Evolutionary conservation across 2,797 vertebrate species (phyloP).

Genomic region (Prunella strophiata): DNA sequence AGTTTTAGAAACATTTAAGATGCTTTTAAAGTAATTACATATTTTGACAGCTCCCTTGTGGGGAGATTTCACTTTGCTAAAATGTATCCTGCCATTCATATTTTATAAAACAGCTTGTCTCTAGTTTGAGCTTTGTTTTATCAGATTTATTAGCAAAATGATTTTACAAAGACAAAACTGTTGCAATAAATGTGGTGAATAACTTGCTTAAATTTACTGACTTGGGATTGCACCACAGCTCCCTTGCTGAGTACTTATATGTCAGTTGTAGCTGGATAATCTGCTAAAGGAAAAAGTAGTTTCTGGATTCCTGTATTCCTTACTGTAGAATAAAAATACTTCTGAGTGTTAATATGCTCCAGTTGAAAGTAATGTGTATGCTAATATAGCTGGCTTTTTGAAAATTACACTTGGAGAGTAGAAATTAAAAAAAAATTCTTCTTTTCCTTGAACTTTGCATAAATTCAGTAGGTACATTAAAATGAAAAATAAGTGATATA

Average conservation of each 20-base stretch:
- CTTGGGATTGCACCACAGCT: not conserved
- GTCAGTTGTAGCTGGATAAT: not conserved
- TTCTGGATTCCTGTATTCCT: not conserved
- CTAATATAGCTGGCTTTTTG: not conserved
- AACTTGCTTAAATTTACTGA: not conserved
- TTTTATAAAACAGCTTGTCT: not conserved
- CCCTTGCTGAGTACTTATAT: not conserved
- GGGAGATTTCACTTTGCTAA: not conserved
- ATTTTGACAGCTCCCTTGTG: not conserved
- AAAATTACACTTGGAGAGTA: not conserved
- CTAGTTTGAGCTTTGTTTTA: not conserved
- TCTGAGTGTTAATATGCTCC: not conserved
- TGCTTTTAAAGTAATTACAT: not conserved
- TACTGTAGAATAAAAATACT: not conserved
- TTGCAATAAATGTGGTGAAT: not conserved
- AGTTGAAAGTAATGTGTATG: not conserved
- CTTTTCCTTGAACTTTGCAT: not conserved
- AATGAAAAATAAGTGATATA: not conserved
- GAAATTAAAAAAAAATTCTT: not conserved
- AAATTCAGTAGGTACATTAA: not conserved
- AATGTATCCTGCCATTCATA: not conserved
- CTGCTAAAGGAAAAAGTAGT: not conserved
- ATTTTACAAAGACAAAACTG: not conserved
- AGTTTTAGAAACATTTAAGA: not conserved
- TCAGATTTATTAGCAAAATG: not conserved